Base-by-base conservation (phyloP, 2,113 vertebrate species). In the Bungarus multicinctus region DNA sequence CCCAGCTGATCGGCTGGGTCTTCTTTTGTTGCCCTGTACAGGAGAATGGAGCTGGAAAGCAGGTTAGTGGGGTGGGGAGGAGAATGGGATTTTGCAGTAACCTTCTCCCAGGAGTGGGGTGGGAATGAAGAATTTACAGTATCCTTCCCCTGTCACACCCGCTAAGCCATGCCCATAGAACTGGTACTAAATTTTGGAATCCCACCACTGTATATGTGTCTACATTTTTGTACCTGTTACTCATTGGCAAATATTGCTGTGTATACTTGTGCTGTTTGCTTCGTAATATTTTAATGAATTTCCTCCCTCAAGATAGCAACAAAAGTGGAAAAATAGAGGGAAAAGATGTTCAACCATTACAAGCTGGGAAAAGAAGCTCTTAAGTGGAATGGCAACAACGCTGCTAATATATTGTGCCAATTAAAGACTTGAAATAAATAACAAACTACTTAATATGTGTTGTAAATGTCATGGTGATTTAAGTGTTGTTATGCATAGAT, bases 201-300 rank as follows among this genome's bases (percentile, higher is more conserved):
- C 47, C 47, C 47, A 50, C 47, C 47, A 50, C 47, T 50, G 30
- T 34, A 93, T 95, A 93, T 95, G 97, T 97, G 97, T 30, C 94
- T 74, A 90, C 90, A 50, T 94, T 8, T 30, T 54, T 97, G 95
- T 97, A 98, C 95, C 97, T 97, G 96, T 97, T 97, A 96, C 91
- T 97, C 92, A 95, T 96, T 97, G 96, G 89, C 64, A 94, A 96
- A 95, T 90, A 55, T 91, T 97, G 95, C 91, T 94, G 92, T 95
- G 53, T 93, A 54, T 93, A 96, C 94, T 97, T 97, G 96, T 34
- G 60, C 88, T 93, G 88, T 96, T 95, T 93, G 91, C 94, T 96
- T 98, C 94, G 94, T 96, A 95, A 96, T 96, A 96, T 97, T 97
- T 97, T 97, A 98, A 97, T 96, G 95, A 97, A 94, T 8, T 95